Base-by-base conservation (phyloP, 2,113 vertebrate species). In the Takifugu bimaculatus region DNA sequence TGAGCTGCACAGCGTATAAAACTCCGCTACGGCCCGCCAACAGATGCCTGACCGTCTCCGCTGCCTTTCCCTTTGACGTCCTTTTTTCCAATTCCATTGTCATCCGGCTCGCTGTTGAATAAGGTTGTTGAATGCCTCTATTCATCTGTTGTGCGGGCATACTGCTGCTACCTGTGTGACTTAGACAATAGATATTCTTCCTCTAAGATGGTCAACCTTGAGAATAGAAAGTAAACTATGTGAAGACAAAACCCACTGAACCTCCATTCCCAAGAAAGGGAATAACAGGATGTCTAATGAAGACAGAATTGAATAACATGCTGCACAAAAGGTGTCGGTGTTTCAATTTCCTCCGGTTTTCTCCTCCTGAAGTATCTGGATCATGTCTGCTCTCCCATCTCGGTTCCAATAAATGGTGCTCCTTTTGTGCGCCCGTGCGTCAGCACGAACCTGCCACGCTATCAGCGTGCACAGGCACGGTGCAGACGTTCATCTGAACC, bases 71-170 rank as follows among this genome's bases (percentile, higher is more conserved):
- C 9, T 39, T 39, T 10, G 1, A 39, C 11, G 35, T 39, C 35
- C 35, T 39, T 11, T 11, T 39, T 39, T 10, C 35, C 2, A 39
- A 10, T 39, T 3, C 3, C 35, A 39, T 39, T 39, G 6, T 39
- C 35, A 39, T 11, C 35, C 35, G 2, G 7, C 2, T 39, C 35
- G 35, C 35, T 39, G 35, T 39, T 39, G 35, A 39, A 39, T 10
- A 10, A 10, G 78, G 67, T 72, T 80, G 73, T 65, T 72, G 79
- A 83, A 78, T 69, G 60, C 71, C 75, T 72, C 78, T 79, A 75
- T 79, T 85, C 65, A 59, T 77, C 83, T 82, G 85, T 85, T 82
- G 78, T 83, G 85, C 80, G 71, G 83, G 60, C 68, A 45, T 45
- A 14, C 44, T 45, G 44, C 44, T 15, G 2, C 43, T 45, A 15